A percentile compares a stretch with the other conserved stretches of the same genome.
Conservation (phyloP, 2,888 invertebrate species). For the Macrophya annulata region DNA sequence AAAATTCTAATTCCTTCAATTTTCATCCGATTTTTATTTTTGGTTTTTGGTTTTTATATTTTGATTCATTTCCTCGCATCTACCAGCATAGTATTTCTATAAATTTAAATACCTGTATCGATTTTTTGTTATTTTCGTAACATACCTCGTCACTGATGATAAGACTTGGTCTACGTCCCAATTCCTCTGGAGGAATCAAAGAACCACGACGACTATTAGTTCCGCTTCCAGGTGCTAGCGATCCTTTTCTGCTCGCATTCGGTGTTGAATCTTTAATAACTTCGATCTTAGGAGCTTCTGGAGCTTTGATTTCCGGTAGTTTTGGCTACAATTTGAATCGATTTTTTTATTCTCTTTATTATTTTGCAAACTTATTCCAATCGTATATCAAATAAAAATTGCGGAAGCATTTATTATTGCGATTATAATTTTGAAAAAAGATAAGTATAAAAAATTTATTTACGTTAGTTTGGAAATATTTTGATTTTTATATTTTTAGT, state of each 20-base stretch:
- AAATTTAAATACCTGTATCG: slow-evolving; percentile 40
- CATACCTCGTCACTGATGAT: slow-evolving; percentile 97
- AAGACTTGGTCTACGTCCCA: slow-evolving; percentile 92
- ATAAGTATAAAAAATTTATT: neutral
- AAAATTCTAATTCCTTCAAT: too few relatives aligned
- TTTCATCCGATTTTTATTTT: neutral
- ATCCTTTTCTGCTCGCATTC: slow-evolving; percentile 87
- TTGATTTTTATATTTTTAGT: neutral
- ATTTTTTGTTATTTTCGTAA: slow-evolving; percentile 67
- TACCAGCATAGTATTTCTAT: slow-evolving; percentile 33
- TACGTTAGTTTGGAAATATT: neutral
- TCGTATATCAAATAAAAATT: neutral
- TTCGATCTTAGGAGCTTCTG: slow-evolving; percentile 92
- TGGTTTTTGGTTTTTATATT: neutral
- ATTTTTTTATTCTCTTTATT: neutral
- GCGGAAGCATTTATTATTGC: slow-evolving; percentile 20
- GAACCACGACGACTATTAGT: slow-evolving; percentile 90
- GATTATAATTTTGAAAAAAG: neutral
- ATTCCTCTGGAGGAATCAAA: slow-evolving; percentile 93
- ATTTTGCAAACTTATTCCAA: neutral
- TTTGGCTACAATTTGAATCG: slow-evolving; percentile 75
- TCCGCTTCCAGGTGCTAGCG: slow-evolving; percentile 86
- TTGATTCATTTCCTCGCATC: slow-evolving; percentile 5
- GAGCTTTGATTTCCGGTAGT: slow-evolving; percentile 82
- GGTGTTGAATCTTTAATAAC: slow-evolving; percentile 91